Evolutionary conservation across 2,113 vertebrate species (phyloP).

Genomic region (Halcyon senegalensis): DNA sequence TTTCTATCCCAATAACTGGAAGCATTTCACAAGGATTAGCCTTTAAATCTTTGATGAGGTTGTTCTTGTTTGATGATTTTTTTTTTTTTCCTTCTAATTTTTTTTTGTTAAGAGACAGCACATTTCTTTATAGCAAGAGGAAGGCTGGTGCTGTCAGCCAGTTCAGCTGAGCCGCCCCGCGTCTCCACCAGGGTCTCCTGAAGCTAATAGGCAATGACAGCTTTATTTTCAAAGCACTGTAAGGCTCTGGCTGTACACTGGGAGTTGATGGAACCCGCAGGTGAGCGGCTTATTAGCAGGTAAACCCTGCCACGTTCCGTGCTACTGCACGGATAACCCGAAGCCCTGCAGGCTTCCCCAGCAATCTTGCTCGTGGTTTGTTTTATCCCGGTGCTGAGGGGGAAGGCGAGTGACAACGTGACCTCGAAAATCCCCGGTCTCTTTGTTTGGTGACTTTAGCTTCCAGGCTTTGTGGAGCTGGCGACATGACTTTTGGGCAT

Average conservation of each 20-base stretch:
- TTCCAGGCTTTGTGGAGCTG: not conserved
- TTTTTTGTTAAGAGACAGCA: not conserved
- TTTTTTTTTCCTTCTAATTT: not conserved
- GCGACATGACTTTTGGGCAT: not conserved
- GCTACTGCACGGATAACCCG: not conserved
- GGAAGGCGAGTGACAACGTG: not conserved
- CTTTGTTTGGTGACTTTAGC: not conserved
- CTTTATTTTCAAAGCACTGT: slow-evolving; percentile 48
- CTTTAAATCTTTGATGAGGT: not conserved
- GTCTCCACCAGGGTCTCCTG: not conserved
- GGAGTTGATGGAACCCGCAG: not conserved
- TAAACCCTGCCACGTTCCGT: not conserved
- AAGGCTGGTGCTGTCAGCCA: not conserved
- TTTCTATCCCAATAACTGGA: not conserved
- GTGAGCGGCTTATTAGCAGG: slow-evolving; percentile 30
- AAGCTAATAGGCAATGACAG: slow-evolving; percentile 61
- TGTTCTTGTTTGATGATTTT: not conserved
- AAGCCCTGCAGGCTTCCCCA: not conserved
- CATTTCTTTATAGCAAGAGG: not conserved
- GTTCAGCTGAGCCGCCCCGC: not conserved
- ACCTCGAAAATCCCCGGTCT: not conserved
- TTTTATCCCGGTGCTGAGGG: not conserved
- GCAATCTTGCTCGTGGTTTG: not conserved
- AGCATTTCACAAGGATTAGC: not conserved
- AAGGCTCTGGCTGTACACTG: slow-evolving; percentile 13